Conservation (phyloP, 2,888 invertebrate genomes). For the Salticus scenicus region DNA sequence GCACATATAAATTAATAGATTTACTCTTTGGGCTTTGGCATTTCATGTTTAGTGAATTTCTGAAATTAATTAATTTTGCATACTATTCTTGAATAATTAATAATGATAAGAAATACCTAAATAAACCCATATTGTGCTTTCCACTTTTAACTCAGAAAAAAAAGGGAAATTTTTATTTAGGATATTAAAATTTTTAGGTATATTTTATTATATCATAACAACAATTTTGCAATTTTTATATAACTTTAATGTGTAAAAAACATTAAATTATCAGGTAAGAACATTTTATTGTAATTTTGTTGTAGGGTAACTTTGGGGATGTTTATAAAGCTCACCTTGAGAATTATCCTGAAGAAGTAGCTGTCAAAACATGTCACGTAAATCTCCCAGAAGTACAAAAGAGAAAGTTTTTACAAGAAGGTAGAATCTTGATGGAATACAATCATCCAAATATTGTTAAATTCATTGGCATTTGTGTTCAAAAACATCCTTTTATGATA, state of each 20-base stretch:
- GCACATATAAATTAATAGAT: no score
- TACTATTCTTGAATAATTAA: no score
- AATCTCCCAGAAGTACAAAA: conserved; percentile 94
- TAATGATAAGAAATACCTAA: no score
- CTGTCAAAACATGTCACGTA: conserved; percentile 95
- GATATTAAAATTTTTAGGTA: no score
- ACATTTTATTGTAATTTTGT: neutral
- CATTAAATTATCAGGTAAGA: neutral
- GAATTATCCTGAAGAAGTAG: conserved; percentile 86
- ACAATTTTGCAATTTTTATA: neutral
- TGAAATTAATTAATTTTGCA: no score
- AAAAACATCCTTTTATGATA: conserved; percentile 98
- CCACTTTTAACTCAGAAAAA: no score
- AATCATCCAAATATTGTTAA: conserved; percentile 97
- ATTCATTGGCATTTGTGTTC: conserved; percentile 97
- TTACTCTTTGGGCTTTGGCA: no score
- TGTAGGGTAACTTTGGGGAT: conserved; percentile 96
- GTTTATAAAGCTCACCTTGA: conserved; percentile 93
- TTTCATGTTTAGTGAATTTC: no score
- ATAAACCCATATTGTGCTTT: no score
- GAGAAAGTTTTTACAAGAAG: conserved; percentile 95
- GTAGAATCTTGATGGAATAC: conserved; percentile 95
- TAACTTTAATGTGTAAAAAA: neutral
- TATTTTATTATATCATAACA: neutral
- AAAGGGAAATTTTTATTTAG: no score